Percentiles rank a stretch among this genome's conserved stretches.
phyloP scores from a whole-genome alignment of 2,113 vertebrate genomes.

The Chionodraco myersi region DNA sequence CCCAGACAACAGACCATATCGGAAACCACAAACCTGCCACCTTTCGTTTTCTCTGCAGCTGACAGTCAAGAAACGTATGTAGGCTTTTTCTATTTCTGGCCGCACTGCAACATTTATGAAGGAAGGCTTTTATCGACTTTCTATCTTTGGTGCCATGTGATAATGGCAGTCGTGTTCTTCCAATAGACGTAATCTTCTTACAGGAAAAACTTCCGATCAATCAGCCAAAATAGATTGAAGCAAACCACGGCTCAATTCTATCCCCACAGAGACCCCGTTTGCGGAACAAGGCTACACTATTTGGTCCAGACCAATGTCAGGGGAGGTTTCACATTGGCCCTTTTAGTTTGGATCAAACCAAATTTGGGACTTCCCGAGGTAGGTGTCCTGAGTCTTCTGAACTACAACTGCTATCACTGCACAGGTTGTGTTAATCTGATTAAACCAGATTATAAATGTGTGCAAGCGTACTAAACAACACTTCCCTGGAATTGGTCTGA shows the following conservation, averaged over 20 bases:
- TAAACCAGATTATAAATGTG: conserved; percentile 34
- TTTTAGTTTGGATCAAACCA: too few relatives aligned
- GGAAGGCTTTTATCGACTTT: not conserved
- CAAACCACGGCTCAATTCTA: too few relatives aligned
- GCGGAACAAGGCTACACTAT: too few relatives aligned
- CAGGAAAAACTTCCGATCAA: too few relatives aligned
- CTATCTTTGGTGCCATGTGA: conserved; percentile 1
- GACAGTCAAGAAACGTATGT: conserved; percentile 1
- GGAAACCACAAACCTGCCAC: not conserved
- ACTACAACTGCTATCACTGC: not conserved
- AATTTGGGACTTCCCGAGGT: too few relatives aligned
- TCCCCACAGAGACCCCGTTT: too few relatives aligned
- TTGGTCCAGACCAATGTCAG: too few relatives aligned
- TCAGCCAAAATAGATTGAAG: too few relatives aligned
- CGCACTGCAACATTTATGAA: not conserved
- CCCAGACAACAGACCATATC: not conserved
- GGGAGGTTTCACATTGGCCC: too few relatives aligned
- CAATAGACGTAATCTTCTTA: not conserved
- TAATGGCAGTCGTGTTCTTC: not conserved
- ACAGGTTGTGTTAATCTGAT: conserved; percentile 33
- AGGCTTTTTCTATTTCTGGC: conserved; percentile 27
- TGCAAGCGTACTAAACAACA: not conserved
- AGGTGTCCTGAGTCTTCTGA: not conserved
- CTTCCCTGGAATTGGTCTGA: conserved; percentile 32
- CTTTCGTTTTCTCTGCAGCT: not conserved